Evolutionary conservation across 1,140 invertebrate species (phyloP).

Genomic region (Helicorthomorpha holstii): DNA sequence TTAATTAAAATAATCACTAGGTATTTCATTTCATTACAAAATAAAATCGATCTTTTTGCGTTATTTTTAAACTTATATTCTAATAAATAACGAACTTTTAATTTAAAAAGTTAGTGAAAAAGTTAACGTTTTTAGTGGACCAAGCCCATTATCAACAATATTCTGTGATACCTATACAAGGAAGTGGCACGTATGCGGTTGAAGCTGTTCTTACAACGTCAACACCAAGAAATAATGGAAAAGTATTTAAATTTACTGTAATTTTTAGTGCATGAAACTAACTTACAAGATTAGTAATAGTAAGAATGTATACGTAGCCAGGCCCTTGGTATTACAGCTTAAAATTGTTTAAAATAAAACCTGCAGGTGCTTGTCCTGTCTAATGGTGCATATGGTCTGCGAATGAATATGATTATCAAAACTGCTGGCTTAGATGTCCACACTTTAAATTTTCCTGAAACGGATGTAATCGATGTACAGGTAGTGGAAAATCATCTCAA

Average conservation of each 20-base stretch:
- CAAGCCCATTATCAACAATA: constrained; percentile 15
- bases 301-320: too few species aligned
- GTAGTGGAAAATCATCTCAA: constrained; percentile 18
- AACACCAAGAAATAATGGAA: constrained; percentile 17
- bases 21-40: too few species aligned
- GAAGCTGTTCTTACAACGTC: constrained; percentile 30
- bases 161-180: constrained; percentile 30
- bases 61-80: background rate
- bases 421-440: constrained; percentile 19
- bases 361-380: constrained; percentile 28
- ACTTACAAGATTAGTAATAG: too few species aligned
- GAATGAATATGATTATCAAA: constrained; percentile 29
- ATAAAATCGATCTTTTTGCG: background rate
- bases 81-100: too few species aligned
- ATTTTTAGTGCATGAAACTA: too few species aligned
- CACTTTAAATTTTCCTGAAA: constrained; percentile 24
- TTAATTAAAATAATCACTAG: too few species aligned
- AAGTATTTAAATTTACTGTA: too few species aligned
- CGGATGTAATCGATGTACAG: constrained; percentile 18
- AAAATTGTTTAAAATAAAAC: too few species aligned
- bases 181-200: constrained; percentile 32
- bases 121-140: too few species aligned
- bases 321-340: too few species aligned
- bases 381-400: constrained; percentile 32
- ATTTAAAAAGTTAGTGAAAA: too few species aligned